These are phyloP conservation scores for Hirundo rustica DNA, from an alignment of 2,797 vertebrate species.

Conservation along the genomic window DNA sequence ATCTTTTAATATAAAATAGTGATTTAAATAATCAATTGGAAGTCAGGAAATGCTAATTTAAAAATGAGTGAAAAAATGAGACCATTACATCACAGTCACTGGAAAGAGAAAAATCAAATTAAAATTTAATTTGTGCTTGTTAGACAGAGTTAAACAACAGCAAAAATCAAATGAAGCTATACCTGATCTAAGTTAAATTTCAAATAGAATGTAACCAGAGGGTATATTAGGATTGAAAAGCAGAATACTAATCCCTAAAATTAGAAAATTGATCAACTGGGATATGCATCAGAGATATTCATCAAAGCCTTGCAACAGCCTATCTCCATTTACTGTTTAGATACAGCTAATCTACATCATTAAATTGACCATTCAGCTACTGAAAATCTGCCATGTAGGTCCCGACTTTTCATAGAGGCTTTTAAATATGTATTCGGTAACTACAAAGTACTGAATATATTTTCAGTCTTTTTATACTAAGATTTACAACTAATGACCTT, in stretches of 20 bases:
- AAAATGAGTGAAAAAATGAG: slow-evolving; percentile 6
- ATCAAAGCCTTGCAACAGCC: slow-evolving; percentile 73
- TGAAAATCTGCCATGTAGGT: slow-evolving; percentile 84
- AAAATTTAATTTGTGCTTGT: slow-evolving; percentile 54
- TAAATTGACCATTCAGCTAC: slow-evolving; percentile 80
- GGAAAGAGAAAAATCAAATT: background rate
- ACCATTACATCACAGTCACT: background rate
- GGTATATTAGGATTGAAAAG: slow-evolving; percentile 57
- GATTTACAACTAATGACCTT: slow-evolving; percentile 85
- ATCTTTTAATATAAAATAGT: background rate
- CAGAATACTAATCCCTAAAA: slow-evolving; percentile 65
- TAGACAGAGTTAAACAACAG: slow-evolving; percentile 21
- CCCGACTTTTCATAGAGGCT: slow-evolving; percentile 80
- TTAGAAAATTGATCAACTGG: slow-evolving; percentile 75
- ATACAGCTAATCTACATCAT: slow-evolving; percentile 79
- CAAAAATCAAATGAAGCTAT: slow-evolving; percentile 34
- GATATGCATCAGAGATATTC: slow-evolving; percentile 72
- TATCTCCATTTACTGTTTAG: slow-evolving; percentile 77
- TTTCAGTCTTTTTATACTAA: slow-evolving; percentile 83
- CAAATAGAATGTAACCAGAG: slow-evolving; percentile 42
- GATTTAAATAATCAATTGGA: slow-evolving; percentile 32
- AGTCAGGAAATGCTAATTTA: background rate
- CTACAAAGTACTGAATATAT: slow-evolving; percentile 86
- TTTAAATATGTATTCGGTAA: slow-evolving; percentile 84
- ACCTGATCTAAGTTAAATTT: slow-evolving; percentile 27